Conservation (phyloP, 30 jellyfish, hydroid and myxozoan species). For the Aurelia coerulea region DNA sequence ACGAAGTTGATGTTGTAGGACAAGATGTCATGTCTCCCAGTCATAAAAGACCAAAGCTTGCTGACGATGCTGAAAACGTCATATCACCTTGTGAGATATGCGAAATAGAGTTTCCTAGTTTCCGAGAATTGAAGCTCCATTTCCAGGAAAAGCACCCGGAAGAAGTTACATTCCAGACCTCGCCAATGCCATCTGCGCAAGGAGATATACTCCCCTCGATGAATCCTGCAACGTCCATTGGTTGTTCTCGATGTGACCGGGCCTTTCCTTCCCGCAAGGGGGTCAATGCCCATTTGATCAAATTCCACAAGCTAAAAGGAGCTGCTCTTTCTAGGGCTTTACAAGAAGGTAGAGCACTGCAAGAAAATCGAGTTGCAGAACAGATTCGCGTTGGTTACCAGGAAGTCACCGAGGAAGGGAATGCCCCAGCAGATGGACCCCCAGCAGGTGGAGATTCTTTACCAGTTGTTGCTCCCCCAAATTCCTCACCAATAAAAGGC, state of each 20-base stretch:
- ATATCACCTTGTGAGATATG: conserved; percentile 68
- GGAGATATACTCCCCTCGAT: not conserved
- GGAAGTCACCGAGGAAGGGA: not conserved
- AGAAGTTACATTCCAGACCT: conserved; percentile 46
- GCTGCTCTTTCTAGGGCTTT: conserved; percentile 19
- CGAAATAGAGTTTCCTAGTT: conserved; percentile 46
- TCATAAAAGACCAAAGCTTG: conserved; percentile 17
- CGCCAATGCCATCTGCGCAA: conserved; percentile 8
- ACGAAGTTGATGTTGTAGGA: conserved; percentile 10
- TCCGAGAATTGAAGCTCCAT: conserved; percentile 58
- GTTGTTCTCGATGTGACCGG: conserved; percentile 91
- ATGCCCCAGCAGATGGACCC: not conserved
- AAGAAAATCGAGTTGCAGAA: conserved; percentile 31
- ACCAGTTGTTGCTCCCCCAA: not conserved
- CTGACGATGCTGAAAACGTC: conserved; percentile 9
- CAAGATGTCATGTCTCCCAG: conserved; percentile 5
- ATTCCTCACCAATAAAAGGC: not conserved
- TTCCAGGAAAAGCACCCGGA: conserved; percentile 74
- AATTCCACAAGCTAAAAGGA: conserved; percentile 56
- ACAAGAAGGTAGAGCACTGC: conserved; percentile 25
- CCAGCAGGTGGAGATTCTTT: not conserved
- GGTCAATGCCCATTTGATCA: conserved; percentile 46
- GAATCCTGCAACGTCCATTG: conserved; percentile 24
- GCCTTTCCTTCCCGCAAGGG: conserved; percentile 81
- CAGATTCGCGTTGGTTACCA: not conserved